Evolutionary conservation across 2,888 invertebrate genomes (phyloP), one percentile per base, ranked within the genome.

Genomic region (Mimumesa dahlbomi): DNA sequence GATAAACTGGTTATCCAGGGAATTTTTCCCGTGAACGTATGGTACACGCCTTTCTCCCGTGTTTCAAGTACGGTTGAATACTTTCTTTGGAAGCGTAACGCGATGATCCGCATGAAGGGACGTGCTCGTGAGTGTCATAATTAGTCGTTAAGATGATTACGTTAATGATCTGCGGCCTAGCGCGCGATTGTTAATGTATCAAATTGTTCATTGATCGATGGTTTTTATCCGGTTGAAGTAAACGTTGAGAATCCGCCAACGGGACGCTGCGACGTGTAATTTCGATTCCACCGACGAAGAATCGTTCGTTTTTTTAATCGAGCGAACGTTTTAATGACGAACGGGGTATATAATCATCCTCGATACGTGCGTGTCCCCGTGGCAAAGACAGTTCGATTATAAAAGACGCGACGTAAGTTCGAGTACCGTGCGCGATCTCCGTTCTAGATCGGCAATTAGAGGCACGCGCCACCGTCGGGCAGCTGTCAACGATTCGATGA

Each of bases 401-500:
- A 6, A 19, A 64, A 18, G 18, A 5, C n/a, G n/a, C n/a, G n/a
- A 36, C 6, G 19, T n/a, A 57, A 64, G 29, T 7, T n/a, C 11
- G 22, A n/a, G 29, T 14, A 6, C 22, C 18, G 56, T 36, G 29
- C 52, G 53, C 54, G 40, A 64, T 69, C 69, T 54, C 18, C 11
- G 4, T n/a, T 77, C 73, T 75, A 66, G 70, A 81, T 77, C 77
- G 61, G 80, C 85, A 88, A 88, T 88, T 88, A 88, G 85, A 85
- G 84, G 83, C 86, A 87, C 87, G 87, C 87, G 84, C 79, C 74
- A 77, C 76, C 78, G 68, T 16, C 36, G 65, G 75, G 82, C 88
- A 88, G 88, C 89, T 88, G 89, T 85, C 85, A 85, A 79, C 82
- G 89, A 89, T 89, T 84, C 71, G 58, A 50, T 82, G 89, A 89